These are phyloP conservation scores for Cephalopholis sonnerati DNA, from an alignment of 2,113 vertebrate genomes.

Conservation along the genomic window DNA sequence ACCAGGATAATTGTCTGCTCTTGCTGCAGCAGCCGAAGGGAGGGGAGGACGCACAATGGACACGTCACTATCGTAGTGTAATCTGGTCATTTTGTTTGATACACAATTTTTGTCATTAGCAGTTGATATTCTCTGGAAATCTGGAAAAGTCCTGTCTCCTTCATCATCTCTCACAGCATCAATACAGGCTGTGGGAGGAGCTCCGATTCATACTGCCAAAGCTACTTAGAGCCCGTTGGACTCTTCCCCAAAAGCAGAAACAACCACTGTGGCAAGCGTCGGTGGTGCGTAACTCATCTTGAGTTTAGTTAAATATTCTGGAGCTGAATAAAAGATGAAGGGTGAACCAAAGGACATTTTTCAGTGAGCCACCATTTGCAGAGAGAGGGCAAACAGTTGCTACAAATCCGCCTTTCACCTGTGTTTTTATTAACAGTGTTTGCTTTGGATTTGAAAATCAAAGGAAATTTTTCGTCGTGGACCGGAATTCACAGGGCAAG, in stretches of 20 bases:
- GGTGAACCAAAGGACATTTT: conserved; percentile 35
- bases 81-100: background rate
- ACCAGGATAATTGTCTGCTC: background rate
- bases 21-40: background rate
- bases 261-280: background rate
- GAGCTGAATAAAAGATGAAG: conserved; percentile 57
- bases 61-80: too few relatives aligned
- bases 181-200: background rate
- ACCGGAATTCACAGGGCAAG: background rate
- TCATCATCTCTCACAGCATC: background rate
- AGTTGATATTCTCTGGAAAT: background rate
- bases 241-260: conserved; percentile 21
- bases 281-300: conserved; percentile 37
- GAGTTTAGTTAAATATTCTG: conserved; percentile 40
- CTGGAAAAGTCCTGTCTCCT: background rate
- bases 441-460: conserved; percentile 14
- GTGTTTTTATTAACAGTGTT: background rate
- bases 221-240: conserved; percentile 25
- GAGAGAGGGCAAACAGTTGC: background rate
- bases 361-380: conserved; percentile 22
- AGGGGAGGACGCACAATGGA: background rate
- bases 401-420: conserved; percentile 20
- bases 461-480: background rate
- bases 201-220: background rate
- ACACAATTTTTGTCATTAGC: background rate